A percentile compares a stretch with the other conserved stretches of the same genome.
Conservation (phyloP, 2,113 vertebrate species). For the Myotis yumanensis region DNA sequence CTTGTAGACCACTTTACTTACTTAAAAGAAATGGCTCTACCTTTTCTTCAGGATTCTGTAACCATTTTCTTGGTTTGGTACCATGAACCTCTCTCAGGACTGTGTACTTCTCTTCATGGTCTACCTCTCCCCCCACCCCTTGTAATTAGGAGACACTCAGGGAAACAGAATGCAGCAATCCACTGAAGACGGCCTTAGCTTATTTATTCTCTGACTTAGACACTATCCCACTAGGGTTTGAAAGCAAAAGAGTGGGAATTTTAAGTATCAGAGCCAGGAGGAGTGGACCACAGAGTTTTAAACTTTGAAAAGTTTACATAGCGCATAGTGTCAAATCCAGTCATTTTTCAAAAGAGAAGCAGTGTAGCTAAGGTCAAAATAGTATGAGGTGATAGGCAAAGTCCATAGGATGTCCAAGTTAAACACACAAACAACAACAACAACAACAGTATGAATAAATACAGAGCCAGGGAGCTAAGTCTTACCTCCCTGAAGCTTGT, state of each 20-base stretch:
- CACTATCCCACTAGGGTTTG: rapidly evolving
- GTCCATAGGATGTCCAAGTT: neutral
- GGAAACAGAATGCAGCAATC: neutral
- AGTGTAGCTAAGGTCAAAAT: neutral
- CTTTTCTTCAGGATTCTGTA: neutral
- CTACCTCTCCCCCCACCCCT: neutral
- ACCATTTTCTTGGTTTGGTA: neutral
- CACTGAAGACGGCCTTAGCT: neutral
- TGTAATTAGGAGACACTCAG: neutral
- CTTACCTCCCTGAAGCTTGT: neutral
- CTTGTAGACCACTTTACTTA: neutral
- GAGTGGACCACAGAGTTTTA: neutral
- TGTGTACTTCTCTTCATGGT: neutral
- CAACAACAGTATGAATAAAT: neutral
- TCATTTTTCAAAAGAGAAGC: neutral
- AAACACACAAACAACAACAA: neutral
- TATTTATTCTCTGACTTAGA: rapidly evolving
- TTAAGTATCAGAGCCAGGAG: neutral
- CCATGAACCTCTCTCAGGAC: neutral
- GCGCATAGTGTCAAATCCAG: neutral
- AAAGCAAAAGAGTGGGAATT: neutral
- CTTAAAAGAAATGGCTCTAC: neutral
- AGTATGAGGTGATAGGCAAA: neutral
- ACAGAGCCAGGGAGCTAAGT: neutral
- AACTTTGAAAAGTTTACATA: neutral